Conservation (phyloP, 2,113 vertebrate genomes). For the Mobula hypostoma region DNA sequence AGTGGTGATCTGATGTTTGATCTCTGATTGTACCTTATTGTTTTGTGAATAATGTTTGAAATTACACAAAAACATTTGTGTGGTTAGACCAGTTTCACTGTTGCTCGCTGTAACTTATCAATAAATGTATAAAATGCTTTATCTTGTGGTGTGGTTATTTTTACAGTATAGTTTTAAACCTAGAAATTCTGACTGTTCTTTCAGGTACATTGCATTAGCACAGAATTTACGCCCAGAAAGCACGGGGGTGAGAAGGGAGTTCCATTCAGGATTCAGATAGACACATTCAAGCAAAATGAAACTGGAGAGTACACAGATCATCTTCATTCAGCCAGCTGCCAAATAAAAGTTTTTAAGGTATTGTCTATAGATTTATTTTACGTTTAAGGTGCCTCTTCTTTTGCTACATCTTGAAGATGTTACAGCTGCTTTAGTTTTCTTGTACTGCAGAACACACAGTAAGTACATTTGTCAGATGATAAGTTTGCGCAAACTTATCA, state of each 20-base stretch:
- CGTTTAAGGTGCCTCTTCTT: neutral
- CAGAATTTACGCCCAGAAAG: constrained; percentile 71
- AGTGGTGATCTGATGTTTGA: neutral
- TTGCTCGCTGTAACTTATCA: neutral
- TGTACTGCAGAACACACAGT: neutral
- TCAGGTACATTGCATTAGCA: constrained; percentile 75
- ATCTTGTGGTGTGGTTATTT: neutral
- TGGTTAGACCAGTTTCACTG: neutral
- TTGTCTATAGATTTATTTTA: constrained; percentile 28
- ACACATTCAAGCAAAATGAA: constrained; percentile 70
- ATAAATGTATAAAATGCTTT: neutral
- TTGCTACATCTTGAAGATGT: neutral
- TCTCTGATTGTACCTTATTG: neutral
- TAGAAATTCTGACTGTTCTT: constrained; percentile 21
- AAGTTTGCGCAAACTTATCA: neutral
- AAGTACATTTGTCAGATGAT: neutral
- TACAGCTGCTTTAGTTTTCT: constrained; percentile 12
- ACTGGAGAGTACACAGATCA: constrained; percentile 70
- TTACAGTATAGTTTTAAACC: neutral
- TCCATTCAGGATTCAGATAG: constrained; percentile 71
- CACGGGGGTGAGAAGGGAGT: constrained; percentile 73
- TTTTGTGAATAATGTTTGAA: neutral
- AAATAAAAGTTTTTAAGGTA: constrained; percentile 78
- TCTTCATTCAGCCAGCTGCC: constrained; percentile 73
- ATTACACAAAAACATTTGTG: no score